Base-by-base conservation (phyloP, 2,113 vertebrate species). In the Gopherus evgoodei region DNA sequence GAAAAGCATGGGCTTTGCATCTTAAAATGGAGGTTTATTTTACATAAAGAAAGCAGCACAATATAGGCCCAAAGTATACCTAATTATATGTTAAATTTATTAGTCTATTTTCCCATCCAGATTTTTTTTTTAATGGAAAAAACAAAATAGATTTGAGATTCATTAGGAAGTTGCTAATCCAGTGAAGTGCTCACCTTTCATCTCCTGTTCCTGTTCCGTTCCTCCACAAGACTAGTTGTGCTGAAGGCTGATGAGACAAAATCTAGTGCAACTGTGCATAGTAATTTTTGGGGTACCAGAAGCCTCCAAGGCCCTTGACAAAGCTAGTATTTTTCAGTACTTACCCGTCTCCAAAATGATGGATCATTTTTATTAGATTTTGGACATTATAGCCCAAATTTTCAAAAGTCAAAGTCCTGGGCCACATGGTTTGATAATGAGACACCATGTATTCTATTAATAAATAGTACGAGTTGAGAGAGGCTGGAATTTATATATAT, bases 331-430 rank as follows among this genome's bases (percentile, higher is more conserved):
- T 84, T 95, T 80, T 76, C 22, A 25, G 11, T 44, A 27, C 11
- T 54, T 86, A 80, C 49, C 62, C 49, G 31, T 25, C 90, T 7
- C 35, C 56, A 83, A 90, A 94, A 91, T 85, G 81, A 96, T 88
- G 44, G 44, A 88, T 72, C 38, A 89, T 90, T 94, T 91, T 59
- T 69, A 91, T 91, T 81, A 91, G 95, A 92, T 50, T 50, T 56
- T 86, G 92, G 95, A 87, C 2, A 49, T 83, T 75, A 83, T 47
- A 5, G 16, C 53, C n/a, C 94, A 88, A 79, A 92, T 87, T 94
- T 95, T 93, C 49, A 94, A 91, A 95, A 87, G 21, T 94, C 49
- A 82, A 92, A 96, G 29, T 47, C 88, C 42, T 49, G 42, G 42
- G 24, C 53, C 59, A 83, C 4, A 8, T 47, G 31, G 90, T 87